phyloP scores from a whole-genome alignment of 2,113 vertebrate genomes.

The Pipra filicauda region DNA sequence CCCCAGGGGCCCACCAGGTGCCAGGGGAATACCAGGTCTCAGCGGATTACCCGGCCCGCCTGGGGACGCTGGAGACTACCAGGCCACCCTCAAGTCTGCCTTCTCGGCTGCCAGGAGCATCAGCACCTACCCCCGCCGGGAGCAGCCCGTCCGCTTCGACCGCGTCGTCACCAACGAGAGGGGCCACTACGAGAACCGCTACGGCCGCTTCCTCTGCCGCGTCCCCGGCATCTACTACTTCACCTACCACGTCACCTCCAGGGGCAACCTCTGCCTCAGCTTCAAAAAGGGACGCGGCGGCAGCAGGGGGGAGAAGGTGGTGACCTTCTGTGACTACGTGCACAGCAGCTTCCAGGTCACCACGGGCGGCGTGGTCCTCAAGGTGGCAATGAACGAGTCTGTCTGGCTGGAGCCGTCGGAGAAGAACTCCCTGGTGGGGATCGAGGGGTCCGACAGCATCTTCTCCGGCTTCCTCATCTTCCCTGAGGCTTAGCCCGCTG shows the following conservation, averaged over 20 bases:
- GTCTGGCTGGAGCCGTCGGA: constrained; percentile 74
- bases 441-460: constrained; percentile 75
- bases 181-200: constrained; percentile 58
- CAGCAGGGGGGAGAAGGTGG: constrained; percentile 17
- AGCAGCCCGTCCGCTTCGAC: constrained; percentile 71
- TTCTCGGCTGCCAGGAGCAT: constrained; percentile 71
- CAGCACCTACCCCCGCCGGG: neutral
- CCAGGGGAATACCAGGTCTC: constrained; percentile 28
- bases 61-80: constrained; percentile 68
- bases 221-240: constrained; percentile 81
- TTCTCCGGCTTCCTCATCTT: constrained; percentile 85
- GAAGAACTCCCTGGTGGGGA: constrained; percentile 68
- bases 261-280: constrained; percentile 70
- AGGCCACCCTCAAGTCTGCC: constrained; percentile 39
- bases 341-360: constrained; percentile 70
- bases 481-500: neutral
- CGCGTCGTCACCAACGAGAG: constrained; percentile 20
- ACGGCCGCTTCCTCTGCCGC: constrained; percentile 70
- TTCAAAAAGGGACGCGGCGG: constrained; percentile 55
- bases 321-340: constrained; percentile 77
- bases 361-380: constrained; percentile 75
- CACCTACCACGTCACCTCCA: constrained; percentile 79
- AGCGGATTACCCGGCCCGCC: constrained; percentile 47
- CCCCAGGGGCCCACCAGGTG: constrained; percentile 56
- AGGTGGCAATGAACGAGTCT: constrained; percentile 23